phyloP scores from a whole-genome alignment of 2,797 vertebrate species.

The Lemur catta region DNA sequence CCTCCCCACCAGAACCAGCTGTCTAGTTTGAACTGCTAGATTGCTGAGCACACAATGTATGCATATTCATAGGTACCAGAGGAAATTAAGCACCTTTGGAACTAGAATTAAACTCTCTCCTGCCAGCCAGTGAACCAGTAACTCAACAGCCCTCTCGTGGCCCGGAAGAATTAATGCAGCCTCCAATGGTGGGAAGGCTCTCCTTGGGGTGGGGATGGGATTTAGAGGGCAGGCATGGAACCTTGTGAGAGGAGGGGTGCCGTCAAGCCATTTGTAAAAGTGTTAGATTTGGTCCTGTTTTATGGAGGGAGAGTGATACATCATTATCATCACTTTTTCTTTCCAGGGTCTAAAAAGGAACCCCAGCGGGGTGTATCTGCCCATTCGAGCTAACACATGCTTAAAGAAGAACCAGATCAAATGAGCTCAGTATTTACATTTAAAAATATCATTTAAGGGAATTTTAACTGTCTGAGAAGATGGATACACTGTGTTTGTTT shows the following conservation, averaged over 20 bases:
- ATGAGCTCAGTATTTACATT: conserved; percentile 81
- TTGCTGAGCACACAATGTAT: conserved; percentile 33
- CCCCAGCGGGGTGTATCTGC: rapidly evolving
- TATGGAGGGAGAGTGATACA: neutral
- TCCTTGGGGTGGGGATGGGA: neutral
- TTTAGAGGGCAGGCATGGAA: neutral
- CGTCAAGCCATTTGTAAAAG: neutral
- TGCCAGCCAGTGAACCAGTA: conserved; percentile 46
- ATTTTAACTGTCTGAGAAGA: conserved; percentile 85
- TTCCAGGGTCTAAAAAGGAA: neutral
- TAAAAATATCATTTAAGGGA: conserved; percentile 84
- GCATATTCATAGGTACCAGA: conserved; percentile 56
- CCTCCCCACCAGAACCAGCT: neutral
- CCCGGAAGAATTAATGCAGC: conserved; percentile 53
- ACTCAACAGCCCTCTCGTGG: conserved; percentile 61
- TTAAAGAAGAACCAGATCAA: conserved; percentile 68
- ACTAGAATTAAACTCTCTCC: conserved; percentile 23
- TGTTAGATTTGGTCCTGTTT: neutral
- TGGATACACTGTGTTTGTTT: conserved; percentile 83
- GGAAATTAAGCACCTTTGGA: conserved; percentile 63
- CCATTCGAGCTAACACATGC: neutral
- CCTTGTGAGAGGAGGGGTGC: neutral
- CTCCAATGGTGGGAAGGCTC: neutral
- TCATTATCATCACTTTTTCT: neutral
- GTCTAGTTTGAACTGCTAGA: conserved; percentile 59